Base-by-base conservation (phyloP, 2,797 vertebrate species). In the Eulemur albifrons region DNA sequence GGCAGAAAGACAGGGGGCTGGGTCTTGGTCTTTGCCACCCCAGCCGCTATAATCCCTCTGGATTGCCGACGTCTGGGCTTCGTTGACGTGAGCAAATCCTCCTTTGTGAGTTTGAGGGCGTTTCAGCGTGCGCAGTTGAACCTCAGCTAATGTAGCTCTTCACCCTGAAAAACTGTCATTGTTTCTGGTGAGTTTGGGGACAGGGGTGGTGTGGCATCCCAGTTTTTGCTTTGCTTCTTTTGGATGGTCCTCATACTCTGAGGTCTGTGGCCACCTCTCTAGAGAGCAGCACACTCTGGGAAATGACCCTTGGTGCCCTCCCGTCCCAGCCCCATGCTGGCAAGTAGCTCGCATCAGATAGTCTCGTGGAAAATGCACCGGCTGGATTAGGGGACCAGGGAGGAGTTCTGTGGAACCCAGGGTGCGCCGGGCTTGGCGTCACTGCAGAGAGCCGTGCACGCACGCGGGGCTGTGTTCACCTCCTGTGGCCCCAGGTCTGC, bases 371-470 rank as follows among this genome's bases (percentile, higher is more conserved):
- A 17, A 11, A 20, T 0, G 3, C 15, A 14, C 23, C 9, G 67
- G 25, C 38, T 18, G 0, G 17, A 5, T 10, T 27, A 4, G 12
- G 65, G 52, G 45, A n/a, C 3, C 10, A 3, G 27, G 18, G n/a
- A 4, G 40, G 40, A 1, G 7, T 38, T 40, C 25, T 30, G 17
- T 12, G 70, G 10, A 0, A 25, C 14, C 45, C 38, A 10, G 30
- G 7, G 25, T 0, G 2, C 7, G 5, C 5, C 7, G 0, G 7
- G 21, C 17, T 40, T 12, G 0, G n/a, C 7, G 1, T 5, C 4
- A 0, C 4, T 67, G 45, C 23, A 0, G 45, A n/a, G 1, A 38
- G 27, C 50, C 15, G 0, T 17, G 48, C 0, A 0, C 35, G 1
- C 5, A 1, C 2, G 0, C 1, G 10, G 12, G 40, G 11, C 75